Percentiles rank a stretch among this genome's conserved stretches.
Conservation (phyloP, 2,888 invertebrate genomes). For the Syritta pipiens region DNA sequence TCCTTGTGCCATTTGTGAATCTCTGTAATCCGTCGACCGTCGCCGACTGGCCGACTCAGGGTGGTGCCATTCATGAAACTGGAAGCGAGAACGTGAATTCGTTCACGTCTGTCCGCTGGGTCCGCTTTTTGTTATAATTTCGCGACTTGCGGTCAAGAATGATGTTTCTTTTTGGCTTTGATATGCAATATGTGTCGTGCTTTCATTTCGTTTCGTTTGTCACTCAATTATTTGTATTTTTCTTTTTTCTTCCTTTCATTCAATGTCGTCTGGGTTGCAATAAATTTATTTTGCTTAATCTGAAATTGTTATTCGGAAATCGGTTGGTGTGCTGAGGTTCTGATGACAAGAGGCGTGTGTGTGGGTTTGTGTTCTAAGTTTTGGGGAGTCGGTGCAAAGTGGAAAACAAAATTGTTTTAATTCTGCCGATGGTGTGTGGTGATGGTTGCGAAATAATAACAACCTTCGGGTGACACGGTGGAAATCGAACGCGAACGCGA, state of each 20-base stretch:
- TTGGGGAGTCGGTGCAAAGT: neutral
- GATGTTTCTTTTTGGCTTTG: neutral
- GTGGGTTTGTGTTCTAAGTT: constrained; percentile 13
- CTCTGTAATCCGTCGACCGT: neutral
- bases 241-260: neutral
- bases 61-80: constrained; percentile 40
- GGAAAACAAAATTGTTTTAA: neutral
- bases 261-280: constrained; percentile 17
- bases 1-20: constrained; percentile 40
- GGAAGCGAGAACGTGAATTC: constrained; percentile 16
- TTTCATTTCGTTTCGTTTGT: no score
- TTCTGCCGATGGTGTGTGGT: neutral
- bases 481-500: neutral
- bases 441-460: neutral
- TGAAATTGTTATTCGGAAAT: constrained; percentile 5
- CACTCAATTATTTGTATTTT: neutral
- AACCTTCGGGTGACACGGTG: constrained; percentile 1
- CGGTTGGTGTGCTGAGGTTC: no score
- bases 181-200: constrained; percentile 29
- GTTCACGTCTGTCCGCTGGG: constrained; percentile 34
- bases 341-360: no score
- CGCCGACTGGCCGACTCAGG: neutral
- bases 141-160: constrained; percentile 5
- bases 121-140: constrained; percentile 31
- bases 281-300: constrained; percentile 4